Base-by-base conservation (phyloP, 2,888 invertebrate species). In the Biston stratarius region DNA sequence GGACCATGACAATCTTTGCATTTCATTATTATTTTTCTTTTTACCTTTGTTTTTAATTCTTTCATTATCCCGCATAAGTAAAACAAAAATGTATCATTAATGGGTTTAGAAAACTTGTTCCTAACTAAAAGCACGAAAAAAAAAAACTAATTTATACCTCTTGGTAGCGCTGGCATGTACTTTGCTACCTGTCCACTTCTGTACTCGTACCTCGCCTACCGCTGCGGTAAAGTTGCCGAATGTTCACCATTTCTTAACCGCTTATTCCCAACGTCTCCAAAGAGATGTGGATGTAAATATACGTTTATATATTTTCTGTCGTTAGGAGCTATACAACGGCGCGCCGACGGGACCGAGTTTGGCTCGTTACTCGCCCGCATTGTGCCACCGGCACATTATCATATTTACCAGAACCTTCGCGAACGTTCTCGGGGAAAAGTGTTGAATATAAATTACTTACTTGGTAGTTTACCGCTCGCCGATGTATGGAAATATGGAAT, bases 381-480 rank as follows among this genome's bases (percentile, higher is more conserved):
- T 52, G 51, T 62, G 49, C 45, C 38, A 34, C 36, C 9, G 49
- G 8, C n/a, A 70, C 63, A 72, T 74, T 72, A 72, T 71, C 71
- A 72, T 71, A 74, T 70, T 69, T 61, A 58, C 55, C 49, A 58
- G 10, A 33, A 36, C 47, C 63, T 69, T 69, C 59, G 51, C 34
- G 66, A 64, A 45, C 48, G 64, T 59, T 70, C 69, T 59, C 62
- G 61, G 53, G 58, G 61, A 58, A 58, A 61, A 61, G 66, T 63
- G 66, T 63, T 71, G 74, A 74, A 74, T 74, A 74, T 71, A 71
- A 71, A 74, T 72, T 15, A 45, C 15, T 45, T 68, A 56, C 51
- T 60, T 40, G 38, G 55, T 44, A 61, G 49, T 61, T 64, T 64
- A 47, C 40, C 8, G 6, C 38, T 45, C 53, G 34, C 63, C 67